These are phyloP conservation scores for Syndactyla subalaris DNA, from an alignment of 2,797 vertebrate species.

Conservation along the genomic window DNA sequence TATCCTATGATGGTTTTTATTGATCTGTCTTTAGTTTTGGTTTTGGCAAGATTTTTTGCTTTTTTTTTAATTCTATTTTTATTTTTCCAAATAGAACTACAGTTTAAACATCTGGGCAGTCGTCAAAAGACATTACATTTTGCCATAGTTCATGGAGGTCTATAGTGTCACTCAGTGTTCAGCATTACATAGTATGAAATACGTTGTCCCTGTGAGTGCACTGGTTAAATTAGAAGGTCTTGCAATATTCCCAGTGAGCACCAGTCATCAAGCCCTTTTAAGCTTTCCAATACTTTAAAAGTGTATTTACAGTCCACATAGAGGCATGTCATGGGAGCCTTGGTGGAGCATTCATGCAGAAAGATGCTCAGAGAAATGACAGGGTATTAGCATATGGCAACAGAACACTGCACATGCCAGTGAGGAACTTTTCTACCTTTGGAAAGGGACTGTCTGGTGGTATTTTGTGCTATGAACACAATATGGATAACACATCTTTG, in stretches of 20 bases:
- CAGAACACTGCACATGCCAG: conserved; percentile 31
- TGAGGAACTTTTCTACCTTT: conserved; percentile 2
- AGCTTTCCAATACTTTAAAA: neutral
- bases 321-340: neutral
- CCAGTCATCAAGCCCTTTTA: conserved; percentile 1
- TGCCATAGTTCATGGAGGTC: neutral
- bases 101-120: neutral
- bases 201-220: neutral
- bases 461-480: neutral
- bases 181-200: neutral
- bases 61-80: neutral
- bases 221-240: neutral
- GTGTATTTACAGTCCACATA: neutral
- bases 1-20: neutral
- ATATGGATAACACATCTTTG: neutral
- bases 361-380: conserved; percentile 44
- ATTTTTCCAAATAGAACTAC: neutral
- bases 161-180: neutral
- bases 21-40: neutral
- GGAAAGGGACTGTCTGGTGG: neutral
- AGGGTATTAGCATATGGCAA: conserved; percentile 49
- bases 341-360: conserved; percentile 14
- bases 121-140: neutral
- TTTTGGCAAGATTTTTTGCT: neutral
- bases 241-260: neutral